phyloP scores from a whole-genome alignment of 1,140 invertebrate species.

The Zaprionus ornatus region DNA sequence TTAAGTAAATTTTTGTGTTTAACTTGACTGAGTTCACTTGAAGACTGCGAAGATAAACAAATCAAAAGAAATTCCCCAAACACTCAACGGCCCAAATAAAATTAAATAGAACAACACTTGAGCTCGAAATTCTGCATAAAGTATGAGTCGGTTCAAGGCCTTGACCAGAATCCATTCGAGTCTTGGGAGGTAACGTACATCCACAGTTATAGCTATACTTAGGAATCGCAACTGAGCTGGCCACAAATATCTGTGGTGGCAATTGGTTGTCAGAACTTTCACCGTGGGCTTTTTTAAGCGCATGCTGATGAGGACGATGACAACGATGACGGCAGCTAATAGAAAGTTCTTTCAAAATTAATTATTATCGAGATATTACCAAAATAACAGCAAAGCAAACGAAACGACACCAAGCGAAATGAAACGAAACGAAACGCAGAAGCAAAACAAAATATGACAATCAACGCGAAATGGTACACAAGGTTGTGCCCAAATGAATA shows the following conservation, averaged over 20 bases:
- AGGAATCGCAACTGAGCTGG: constrained; percentile 16
- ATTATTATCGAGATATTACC: constrained; percentile 73
- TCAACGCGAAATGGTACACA: constrained; percentile 14
- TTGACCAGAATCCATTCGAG: constrained; percentile 24
- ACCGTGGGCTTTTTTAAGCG: constrained; percentile 62
- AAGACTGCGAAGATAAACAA: constrained; percentile 20
- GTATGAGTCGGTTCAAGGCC: constrained; percentile 29
- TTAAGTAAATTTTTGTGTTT: constrained; percentile 78
- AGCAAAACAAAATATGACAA: constrained; percentile 16
- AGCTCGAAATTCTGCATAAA: constrained; percentile 38
- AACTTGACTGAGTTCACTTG: constrained; percentile 59
- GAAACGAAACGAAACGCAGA: constrained; percentile 28
- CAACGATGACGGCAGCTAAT: constrained; percentile 60
- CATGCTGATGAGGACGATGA: constrained; percentile 74
- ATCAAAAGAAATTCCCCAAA: constrained; percentile 34
- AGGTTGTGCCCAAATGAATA: constrained; percentile 1
- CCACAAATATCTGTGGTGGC: constrained; percentile 23
- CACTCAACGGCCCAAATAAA: constrained; percentile 41
- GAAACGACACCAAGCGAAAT: constrained; percentile 33
- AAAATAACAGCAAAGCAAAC: constrained; percentile 54
- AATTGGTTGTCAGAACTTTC: constrained; percentile 63
- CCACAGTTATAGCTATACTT: neutral
- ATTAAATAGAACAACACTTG: constrained; percentile 54
- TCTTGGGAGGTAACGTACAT: constrained; percentile 23
- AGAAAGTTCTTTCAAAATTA: constrained; percentile 77